A percentile compares a stretch with the other conserved stretches of the same genome.
Evolutionary conservation across 2,113 vertebrate species (phyloP).

Genomic region (Pogonocichla stellata): DNA sequence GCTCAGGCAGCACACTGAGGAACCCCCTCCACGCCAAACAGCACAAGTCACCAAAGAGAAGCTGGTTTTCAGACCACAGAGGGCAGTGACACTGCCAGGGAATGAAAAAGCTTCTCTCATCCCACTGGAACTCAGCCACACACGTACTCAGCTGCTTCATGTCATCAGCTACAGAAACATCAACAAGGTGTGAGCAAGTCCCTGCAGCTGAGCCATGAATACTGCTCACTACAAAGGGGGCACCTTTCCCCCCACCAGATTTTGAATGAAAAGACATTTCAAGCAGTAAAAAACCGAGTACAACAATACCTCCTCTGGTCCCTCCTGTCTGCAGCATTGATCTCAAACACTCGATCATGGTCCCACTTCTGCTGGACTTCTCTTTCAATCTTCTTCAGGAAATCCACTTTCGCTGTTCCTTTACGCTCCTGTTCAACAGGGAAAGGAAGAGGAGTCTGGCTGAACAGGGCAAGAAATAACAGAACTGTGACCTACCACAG

Average conservation of each 20-base stretch:
- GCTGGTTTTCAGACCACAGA: background rate
- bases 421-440: constrained; percentile 84
- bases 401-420: constrained; percentile 94
- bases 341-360: constrained; percentile 82
- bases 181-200: background rate
- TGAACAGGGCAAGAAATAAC: background rate
- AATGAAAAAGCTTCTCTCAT: background rate
- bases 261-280: background rate
- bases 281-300: background rate
- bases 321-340: constrained; percentile 69
- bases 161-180: background rate
- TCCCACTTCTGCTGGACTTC: constrained; percentile 94
- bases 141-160: accelerated
- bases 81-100: too few relatives aligned
- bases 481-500: accelerated
- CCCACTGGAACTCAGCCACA: background rate
- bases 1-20: background rate
- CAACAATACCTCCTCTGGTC: constrained; percentile 44
- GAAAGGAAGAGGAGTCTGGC: background rate
- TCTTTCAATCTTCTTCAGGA: constrained; percentile 89
- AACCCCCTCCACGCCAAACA: accelerated
- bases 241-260: accelerated
- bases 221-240: too few relatives aligned
- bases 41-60: background rate
- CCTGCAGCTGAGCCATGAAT: background rate